Conservation (phyloP, 1,140 invertebrate genomes). For the Cryptotermes secundus region DNA sequence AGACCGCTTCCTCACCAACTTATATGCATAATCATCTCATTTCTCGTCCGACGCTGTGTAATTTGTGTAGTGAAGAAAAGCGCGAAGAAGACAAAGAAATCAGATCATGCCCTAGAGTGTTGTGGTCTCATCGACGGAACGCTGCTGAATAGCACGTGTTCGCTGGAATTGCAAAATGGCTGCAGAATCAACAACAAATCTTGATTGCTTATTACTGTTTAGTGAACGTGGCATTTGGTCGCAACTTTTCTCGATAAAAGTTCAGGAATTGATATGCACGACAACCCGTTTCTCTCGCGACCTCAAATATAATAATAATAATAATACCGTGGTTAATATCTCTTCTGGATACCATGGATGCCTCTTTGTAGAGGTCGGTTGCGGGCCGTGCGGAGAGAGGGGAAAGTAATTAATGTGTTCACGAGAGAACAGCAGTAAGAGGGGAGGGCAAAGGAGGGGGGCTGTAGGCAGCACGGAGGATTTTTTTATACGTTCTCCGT, state of each 20-base stretch:
- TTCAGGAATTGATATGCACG: conserved; percentile 22
- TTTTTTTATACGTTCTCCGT: neutral
- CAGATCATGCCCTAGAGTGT: too few relatives aligned
- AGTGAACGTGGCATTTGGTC: neutral
- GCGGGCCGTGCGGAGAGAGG: neutral
- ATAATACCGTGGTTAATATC: neutral
- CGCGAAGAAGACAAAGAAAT: too few relatives aligned
- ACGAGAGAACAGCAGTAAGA: neutral
- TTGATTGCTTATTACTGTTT: neutral
- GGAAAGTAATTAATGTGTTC: neutral
- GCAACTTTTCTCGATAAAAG: neutral
- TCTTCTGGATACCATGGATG: neutral
- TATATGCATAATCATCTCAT: too few relatives aligned
- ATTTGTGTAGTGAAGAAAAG: too few relatives aligned
- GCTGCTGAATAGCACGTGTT: too few relatives aligned
- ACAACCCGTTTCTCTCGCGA: conserved; percentile 18
- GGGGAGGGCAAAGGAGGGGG: neutral
- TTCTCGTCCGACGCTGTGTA: too few relatives aligned
- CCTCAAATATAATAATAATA: neutral
- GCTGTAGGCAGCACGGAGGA: neutral
- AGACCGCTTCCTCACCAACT: too few relatives aligned
- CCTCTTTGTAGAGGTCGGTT: neutral
- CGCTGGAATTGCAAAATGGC: too few relatives aligned
- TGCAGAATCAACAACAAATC: too few relatives aligned
- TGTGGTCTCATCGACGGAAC: too few relatives aligned